Percentiles rank a stretch among this genome's conserved stretches.
Conservation (phyloP, 2,113 vertebrate species). For the Gracilinanus agilis region DNA sequence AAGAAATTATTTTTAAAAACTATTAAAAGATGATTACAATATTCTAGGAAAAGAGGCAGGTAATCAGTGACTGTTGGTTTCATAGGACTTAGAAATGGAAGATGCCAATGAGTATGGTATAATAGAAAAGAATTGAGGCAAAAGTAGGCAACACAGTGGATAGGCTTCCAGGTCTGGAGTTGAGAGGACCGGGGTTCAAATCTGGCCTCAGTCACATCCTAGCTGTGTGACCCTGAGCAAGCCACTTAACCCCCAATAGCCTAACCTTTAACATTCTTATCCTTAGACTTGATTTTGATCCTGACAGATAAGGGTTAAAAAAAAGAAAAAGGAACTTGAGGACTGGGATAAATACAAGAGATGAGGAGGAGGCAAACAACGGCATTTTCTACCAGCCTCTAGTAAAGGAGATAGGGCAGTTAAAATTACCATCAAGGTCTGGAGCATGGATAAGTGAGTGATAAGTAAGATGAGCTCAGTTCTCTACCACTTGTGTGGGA, state of each 20-base stretch:
- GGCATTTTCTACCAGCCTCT: background rate
- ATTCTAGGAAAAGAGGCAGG: no score
- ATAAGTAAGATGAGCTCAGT: background rate
- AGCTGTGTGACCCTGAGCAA: no score
- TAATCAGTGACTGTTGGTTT: background rate
- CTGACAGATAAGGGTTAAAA: no score
- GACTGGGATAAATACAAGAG: no score
- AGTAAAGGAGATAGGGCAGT: background rate
- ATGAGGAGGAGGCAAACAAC: background rate
- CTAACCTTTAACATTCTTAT: no score
- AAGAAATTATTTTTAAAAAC: background rate
- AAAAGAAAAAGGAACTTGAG: no score
- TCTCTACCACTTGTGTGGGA: background rate
- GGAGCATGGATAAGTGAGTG: background rate
- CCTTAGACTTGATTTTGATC: no score
- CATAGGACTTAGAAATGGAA: background rate
- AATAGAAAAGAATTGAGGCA: background rate
- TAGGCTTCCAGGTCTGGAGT: no score
- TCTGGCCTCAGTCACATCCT: no score
- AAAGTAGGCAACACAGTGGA: no score
- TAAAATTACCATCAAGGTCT: background rate
- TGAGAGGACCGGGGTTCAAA: background rate
- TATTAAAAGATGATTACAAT: no score
- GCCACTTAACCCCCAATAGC: no score
- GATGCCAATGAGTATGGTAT: background rate